phyloP scores from a whole-genome alignment of 2,797 vertebrate species.

The Ispidina lecontei region DNA sequence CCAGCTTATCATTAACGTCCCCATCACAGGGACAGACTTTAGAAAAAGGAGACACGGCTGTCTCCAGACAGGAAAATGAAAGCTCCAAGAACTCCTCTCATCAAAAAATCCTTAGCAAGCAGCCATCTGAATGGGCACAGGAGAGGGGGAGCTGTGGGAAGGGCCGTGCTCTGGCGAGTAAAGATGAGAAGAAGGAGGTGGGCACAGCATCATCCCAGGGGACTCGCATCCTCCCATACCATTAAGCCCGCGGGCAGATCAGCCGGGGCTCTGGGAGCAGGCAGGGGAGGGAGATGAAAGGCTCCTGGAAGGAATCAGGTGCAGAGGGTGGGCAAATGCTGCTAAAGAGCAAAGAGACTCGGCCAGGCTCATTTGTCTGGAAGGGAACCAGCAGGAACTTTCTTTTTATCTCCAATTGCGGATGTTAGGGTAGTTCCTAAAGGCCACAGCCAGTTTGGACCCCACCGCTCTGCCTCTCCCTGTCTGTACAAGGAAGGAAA shows the following conservation, averaged over 20 bases:
- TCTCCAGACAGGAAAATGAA: background rate
- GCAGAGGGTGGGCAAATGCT: slow-evolving; percentile 59
- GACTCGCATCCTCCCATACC: background rate
- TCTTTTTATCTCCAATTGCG: slow-evolving; percentile 40
- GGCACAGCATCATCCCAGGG: background rate
- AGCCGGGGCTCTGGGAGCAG: background rate
- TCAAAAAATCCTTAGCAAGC: background rate
- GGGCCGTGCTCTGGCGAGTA: fast-evolving
- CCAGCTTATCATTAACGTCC: fast-evolving
- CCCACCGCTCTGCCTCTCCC: background rate
- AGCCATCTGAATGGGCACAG: fast-evolving
- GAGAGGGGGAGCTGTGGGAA: background rate
- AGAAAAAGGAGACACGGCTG: background rate
- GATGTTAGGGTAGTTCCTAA: background rate
- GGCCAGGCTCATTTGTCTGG: slow-evolving; percentile 65
- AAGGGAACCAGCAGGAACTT: slow-evolving; percentile 64
- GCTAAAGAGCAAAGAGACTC: slow-evolving; percentile 40
- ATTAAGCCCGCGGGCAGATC: background rate
- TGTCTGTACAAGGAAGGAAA: background rate
- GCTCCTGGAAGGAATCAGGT: slow-evolving; percentile 54
- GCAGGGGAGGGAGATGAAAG: slow-evolving; percentile 40
- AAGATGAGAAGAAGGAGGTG: background rate
- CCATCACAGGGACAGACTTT: background rate
- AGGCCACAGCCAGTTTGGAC: background rate
- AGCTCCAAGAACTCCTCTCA: background rate